phyloP scores from a whole-genome alignment of 2,888 invertebrate species.

The Exocentrus adspersus region DNA sequence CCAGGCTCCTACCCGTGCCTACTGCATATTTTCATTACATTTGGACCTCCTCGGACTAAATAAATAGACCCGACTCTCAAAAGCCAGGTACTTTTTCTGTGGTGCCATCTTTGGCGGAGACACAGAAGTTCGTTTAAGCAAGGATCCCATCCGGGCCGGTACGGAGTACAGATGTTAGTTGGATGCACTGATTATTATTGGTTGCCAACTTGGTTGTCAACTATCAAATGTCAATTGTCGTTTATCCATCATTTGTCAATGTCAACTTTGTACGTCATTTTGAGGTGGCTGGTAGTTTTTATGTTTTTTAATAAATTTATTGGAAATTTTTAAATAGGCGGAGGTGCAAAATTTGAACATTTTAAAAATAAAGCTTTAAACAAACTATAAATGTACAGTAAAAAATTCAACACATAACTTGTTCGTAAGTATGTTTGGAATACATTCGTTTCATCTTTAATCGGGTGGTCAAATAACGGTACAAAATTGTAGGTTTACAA shows the following conservation, averaged over 20 bases:
- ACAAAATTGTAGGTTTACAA: constrained; percentile 11
- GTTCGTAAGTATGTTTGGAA: constrained; percentile 9
- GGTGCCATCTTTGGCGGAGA: no score
- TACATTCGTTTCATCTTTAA: not conserved
- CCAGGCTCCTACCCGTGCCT: no score
- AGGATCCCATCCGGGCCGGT: no score
- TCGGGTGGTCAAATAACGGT: constrained; percentile 18
- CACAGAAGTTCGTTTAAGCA: no score
- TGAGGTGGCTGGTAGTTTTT: constrained; percentile 35
- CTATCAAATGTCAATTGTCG: not conserved
- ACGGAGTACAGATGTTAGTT: no score
- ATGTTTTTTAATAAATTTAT: constrained; percentile 23
- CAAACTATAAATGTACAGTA: constrained; percentile 15
- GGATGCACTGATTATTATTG: no score
- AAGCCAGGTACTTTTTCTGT: no score
- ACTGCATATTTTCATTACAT: no score
- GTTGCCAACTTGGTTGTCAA: no score
- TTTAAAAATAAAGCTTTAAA: constrained; percentile 1
- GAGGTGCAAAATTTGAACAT: no score
- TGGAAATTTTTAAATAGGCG: constrained; percentile 15
- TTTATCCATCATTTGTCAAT: constrained; percentile 37
- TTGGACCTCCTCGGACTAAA: no score
- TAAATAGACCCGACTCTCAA: no score
- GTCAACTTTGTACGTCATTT: constrained; percentile 45
- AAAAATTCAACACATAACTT: constrained; percentile 1